These are phyloP conservation scores for Cephus runcator DNA, from an alignment of 2,888 invertebrate genomes.

Conservation along the genomic window DNA sequence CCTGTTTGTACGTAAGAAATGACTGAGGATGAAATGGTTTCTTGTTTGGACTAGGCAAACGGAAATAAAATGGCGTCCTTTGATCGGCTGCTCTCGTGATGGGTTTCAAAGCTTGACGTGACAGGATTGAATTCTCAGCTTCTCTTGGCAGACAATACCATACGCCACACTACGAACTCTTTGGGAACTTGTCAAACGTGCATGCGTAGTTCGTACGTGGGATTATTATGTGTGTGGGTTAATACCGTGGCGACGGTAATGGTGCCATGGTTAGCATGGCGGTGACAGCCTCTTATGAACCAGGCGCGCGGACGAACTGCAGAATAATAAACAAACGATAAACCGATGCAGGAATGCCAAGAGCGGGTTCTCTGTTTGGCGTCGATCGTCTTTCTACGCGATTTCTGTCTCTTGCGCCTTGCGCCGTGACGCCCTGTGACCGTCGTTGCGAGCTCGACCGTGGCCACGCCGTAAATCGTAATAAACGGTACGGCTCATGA, in stretches of 20 bases:
- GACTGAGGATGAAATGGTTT: background rate
- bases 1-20: background rate
- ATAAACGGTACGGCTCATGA: background rate
- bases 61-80: background rate
- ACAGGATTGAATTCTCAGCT: background rate
- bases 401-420: background rate
- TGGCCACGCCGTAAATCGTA: background rate
- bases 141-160: background rate
- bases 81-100: background rate
- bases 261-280: constrained; percentile 2
- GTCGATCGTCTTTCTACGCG: background rate
- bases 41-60: background rate
- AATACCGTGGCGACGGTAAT: background rate
- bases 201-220: background rate
- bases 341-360: constrained; percentile 1
- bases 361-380: background rate
- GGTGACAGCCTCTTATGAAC: background rate
- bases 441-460: background rate
- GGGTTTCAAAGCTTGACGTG: background rate
- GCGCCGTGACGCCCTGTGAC: background rate
- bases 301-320: constrained; percentile 5
- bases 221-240: background rate
- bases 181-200: constrained; percentile 21
- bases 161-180: constrained; percentile 27
- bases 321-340: constrained; percentile 7